Evolutionary conservation across 1,140 invertebrate genomes (phyloP).

Genomic region (Hyles euphorbiae): DNA sequence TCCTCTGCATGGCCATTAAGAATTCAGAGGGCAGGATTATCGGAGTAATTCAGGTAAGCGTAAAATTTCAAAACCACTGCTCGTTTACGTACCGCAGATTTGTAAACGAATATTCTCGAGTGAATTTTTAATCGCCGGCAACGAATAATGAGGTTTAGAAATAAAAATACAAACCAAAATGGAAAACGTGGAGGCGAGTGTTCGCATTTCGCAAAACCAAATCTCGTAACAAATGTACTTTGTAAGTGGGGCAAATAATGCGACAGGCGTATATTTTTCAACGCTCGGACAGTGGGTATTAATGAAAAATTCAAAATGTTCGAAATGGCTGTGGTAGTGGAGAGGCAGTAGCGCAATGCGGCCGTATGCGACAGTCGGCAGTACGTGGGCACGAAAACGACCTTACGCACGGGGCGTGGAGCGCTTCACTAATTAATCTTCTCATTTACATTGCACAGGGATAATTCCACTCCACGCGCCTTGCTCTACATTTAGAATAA

Average conservation of each 20-base stretch:
- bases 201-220: no score
- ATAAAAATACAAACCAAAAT: no score
- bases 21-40: slow-evolving; percentile 93
- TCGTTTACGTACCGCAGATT: background rate
- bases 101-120: no score
- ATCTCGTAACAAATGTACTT: no score
- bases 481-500: no score
- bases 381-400: background rate
- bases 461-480: no score
- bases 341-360: slow-evolving; percentile 21
- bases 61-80: slow-evolving; percentile 9
- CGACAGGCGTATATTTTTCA: slow-evolving; percentile 2
- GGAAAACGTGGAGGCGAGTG: no score
- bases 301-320: slow-evolving; percentile 34
- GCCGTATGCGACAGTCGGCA: slow-evolving; percentile 12
- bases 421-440: background rate
- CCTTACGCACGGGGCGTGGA: slow-evolving; percentile 2
- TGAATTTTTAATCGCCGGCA: no score
- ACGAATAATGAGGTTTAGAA: no score
- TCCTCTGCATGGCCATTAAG: slow-evolving; percentile 95
- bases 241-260: background rate
- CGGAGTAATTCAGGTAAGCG: slow-evolving; percentile 88
- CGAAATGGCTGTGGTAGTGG: slow-evolving; percentile 18
- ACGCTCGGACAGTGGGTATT: slow-evolving; percentile 14
- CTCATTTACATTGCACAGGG: background rate